phyloP scores from a whole-genome alignment of 64 coral and sea anemone genomes.

The Porites australiensis region DNA sequence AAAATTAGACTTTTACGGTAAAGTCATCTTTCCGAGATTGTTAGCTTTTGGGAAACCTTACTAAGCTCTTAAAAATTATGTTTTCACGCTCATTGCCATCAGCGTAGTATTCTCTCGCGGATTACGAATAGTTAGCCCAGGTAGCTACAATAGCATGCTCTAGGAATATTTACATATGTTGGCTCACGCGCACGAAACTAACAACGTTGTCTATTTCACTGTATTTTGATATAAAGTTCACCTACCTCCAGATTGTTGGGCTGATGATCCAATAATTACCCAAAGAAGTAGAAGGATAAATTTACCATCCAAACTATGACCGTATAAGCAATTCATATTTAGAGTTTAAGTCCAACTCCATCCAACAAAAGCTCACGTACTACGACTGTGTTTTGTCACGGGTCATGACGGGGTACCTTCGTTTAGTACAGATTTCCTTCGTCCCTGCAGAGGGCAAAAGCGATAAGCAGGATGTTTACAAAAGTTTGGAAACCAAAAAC shows the following conservation, averaged over 20 bases:
- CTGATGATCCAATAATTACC: not conserved
- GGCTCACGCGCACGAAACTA: not conserved
- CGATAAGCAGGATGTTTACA: slow-evolving; percentile 25
- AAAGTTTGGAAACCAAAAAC: not conserved
- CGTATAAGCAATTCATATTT: not conserved
- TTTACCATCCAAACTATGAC: not conserved
- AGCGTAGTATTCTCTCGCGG: not conserved
- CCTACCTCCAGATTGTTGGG: slow-evolving; percentile 36
- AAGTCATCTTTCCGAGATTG: too few species aligned
- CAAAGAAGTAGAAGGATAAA: not conserved
- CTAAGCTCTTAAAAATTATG: not conserved
- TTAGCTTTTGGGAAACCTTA: too few species aligned
- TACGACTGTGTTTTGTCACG: not conserved
- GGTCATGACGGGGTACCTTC: not conserved
- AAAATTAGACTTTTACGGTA: too few species aligned
- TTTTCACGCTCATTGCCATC: not conserved
- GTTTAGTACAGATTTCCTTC: too few species aligned
- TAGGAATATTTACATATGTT: not conserved
- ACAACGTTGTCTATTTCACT: not conserved
- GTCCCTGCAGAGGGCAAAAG: not conserved
- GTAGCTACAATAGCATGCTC: too few species aligned
- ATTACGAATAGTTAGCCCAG: too few species aligned
- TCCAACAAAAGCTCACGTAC: not conserved
- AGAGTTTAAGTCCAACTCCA: not conserved
- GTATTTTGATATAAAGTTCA: not conserved